phyloP scores from a whole-genome alignment of 2,888 invertebrate species.

The Eulithis prunata region DNA sequence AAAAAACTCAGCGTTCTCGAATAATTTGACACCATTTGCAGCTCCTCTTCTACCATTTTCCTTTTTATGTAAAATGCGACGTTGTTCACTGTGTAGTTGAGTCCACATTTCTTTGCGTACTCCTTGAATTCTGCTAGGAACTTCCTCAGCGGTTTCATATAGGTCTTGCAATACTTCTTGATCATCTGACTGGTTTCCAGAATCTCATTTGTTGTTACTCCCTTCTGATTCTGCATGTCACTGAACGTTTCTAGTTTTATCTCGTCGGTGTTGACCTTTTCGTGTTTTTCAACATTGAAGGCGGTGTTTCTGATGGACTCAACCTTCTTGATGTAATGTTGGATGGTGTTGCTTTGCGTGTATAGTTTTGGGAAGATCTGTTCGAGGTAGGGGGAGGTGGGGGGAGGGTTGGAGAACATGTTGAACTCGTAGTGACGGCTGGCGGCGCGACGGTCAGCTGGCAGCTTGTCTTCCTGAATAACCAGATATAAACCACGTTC shows the following conservation, averaged over 20 bases:
- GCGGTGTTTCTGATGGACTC: conserved; percentile 35
- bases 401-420: conserved; percentile 56
- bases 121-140: conserved; percentile 57
- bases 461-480: conserved; percentile 57
- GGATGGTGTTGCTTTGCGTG: conserved; percentile 41
- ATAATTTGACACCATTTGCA: conserved; percentile 50
- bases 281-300: conserved; percentile 34
- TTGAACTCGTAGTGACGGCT: conserved; percentile 63
- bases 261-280: conserved; percentile 22
- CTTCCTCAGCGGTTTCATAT: conserved; percentile 47
- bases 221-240: conserved; percentile 48
- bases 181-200: conserved; percentile 59
- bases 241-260: conserved; percentile 54
- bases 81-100: conserved; percentile 52
- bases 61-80: conserved; percentile 57
- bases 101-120: conserved; percentile 48
- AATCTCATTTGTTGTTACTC: conserved; percentile 52
- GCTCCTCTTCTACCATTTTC: conserved; percentile 55
- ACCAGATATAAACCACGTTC: neutral
- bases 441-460: conserved; percentile 49
- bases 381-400: conserved; percentile 51
- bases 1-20: conserved; percentile 50
- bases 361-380: conserved; percentile 58
- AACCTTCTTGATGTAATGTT: conserved; percentile 44
- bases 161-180: conserved; percentile 54